phyloP scores from a whole-genome alignment of 2,797 vertebrate species.

The Muraenolepis orangiensis region DNA sequence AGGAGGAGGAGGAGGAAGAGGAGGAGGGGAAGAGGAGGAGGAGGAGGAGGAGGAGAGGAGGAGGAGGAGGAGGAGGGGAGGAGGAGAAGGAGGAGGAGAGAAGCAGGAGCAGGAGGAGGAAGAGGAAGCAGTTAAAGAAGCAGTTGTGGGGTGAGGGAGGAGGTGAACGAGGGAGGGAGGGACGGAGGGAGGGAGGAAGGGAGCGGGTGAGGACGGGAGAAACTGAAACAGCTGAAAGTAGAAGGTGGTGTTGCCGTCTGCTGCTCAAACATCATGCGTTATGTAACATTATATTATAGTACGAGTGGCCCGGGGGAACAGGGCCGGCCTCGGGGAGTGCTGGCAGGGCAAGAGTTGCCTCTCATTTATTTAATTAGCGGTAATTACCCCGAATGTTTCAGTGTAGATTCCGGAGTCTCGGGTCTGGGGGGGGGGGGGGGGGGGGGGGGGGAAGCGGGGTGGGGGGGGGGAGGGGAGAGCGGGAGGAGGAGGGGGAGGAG shows the following conservation, averaged over 20 bases:
- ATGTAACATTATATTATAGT: too few relatives aligned
- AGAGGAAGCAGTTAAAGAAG: too few relatives aligned
- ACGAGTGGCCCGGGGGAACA: slow-evolving; percentile 62
- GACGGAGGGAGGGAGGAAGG: too few relatives aligned
- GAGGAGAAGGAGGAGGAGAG: slow-evolving; percentile 20
- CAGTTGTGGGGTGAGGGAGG: too few relatives aligned
- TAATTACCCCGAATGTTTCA: slow-evolving; percentile 87
- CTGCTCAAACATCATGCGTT: slow-evolving; percentile 91
- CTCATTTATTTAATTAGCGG: slow-evolving; percentile 97
- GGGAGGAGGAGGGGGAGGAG: slow-evolving; percentile 66
- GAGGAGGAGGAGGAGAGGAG: too few relatives aligned
- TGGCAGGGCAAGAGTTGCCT: slow-evolving; percentile 79
- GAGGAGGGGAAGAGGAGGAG: too few relatives aligned
- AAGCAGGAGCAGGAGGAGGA: slow-evolving; percentile 11
- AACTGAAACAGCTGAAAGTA: slow-evolving; percentile 49
- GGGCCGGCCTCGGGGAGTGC: slow-evolving; percentile 74
- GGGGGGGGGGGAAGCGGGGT: slow-evolving; percentile 52
- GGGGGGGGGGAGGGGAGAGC: slow-evolving; percentile 66
- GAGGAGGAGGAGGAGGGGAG: slow-evolving; percentile 10
- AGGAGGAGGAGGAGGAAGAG: slow-evolving; percentile 18
- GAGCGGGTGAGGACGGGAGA: slow-evolving; percentile 15
- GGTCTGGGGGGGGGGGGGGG: slow-evolving; percentile 65
- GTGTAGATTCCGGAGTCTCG: slow-evolving; percentile 67
- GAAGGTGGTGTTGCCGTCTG: slow-evolving; percentile 74
- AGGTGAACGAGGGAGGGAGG: too few relatives aligned